Base-by-base conservation (phyloP, 2,888 invertebrate genomes). In the Emmelina monodactyla region DNA sequence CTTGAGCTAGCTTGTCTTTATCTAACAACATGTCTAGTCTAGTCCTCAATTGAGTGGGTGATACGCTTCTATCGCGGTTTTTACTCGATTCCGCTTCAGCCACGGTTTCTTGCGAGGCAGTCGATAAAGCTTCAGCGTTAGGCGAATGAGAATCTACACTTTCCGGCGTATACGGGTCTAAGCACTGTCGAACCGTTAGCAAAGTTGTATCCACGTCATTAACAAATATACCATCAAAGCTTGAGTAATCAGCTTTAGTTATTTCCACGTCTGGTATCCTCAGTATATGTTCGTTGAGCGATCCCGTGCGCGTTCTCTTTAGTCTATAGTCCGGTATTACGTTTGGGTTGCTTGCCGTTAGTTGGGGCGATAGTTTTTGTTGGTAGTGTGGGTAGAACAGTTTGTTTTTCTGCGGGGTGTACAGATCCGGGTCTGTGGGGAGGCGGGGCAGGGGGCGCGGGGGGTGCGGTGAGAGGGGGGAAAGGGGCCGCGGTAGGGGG, bases 141-240 rank as follows among this genome's bases (percentile, higher is more conserved):
- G 91, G 90, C 30, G 88, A 88, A 50, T 85, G 88, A 14, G 90
- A 89, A 51, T 91, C 91, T 43, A 86, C 82, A 60, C 89, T 90
- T 53, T 91, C 91, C n/a, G 91, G 91, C 0, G 91, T 91, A 50
- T 91, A 91, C 0, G 91, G 91, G 49, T 89, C 89, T 51, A 85
- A 67, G 52, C 71, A 75, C 2, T 46, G 63, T 1, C 54, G 44
- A 0, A 68, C 69, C 6, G 61, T 61, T 1, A 85, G 54, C 15
- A 82, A 53, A 1, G 81, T 75, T 3, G 67, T 72, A 45, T 85
- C 85, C 9, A 84, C 63, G 35, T 82, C 80, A 44, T 84, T 83
- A 0, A 83, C 75, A 38, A 82, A 82, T 10, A 83, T 69, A 1
- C 62, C 62, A 14, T 75, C 70, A 34, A 44, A 59, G 31, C 61